These are phyloP conservation scores for Rousettus leschenaultii DNA, from an alignment of 2,113 vertebrate genomes.

Conservation along the genomic window DNA sequence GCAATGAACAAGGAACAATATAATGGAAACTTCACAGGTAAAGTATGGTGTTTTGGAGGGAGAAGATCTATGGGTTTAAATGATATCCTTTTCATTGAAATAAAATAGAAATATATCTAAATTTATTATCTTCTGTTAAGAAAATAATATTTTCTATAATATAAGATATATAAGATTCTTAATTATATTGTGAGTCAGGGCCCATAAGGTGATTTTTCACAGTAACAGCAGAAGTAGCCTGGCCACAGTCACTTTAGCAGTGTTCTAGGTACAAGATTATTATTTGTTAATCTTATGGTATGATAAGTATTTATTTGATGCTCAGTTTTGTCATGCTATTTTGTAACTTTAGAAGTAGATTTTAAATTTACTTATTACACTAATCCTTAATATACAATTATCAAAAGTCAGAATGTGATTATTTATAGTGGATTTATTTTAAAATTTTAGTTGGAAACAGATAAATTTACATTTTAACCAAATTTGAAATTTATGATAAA, in stretches of 20 bases:
- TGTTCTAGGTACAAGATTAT: neutral
- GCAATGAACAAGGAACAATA: slow-evolving; percentile 90
- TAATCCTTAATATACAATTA: neutral
- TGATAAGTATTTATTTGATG: slow-evolving; percentile 13
- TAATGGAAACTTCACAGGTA: slow-evolving; percentile 94
- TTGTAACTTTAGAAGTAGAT: neutral
- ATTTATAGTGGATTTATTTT: neutral
- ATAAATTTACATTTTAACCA: neutral
- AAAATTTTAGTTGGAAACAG: neutral
- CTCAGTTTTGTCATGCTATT: neutral
- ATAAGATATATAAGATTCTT: neutral
- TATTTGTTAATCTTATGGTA: neutral
- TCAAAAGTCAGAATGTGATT: neutral
- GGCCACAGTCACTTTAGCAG: neutral
- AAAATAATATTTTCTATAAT: neutral
- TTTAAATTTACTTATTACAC: neutral
- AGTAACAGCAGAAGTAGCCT: neutral
- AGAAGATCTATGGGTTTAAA: neutral
- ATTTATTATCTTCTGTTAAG: neutral
- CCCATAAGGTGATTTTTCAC: neutral
- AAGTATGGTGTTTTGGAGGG: neutral
- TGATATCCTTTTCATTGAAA: neutral
- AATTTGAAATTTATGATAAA: slow-evolving; percentile 1
- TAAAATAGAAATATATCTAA: neutral
- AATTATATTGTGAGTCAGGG: neutral